Conservation (phyloP, 2,888 invertebrate species). For the Pristionchus japonicus region DNA sequence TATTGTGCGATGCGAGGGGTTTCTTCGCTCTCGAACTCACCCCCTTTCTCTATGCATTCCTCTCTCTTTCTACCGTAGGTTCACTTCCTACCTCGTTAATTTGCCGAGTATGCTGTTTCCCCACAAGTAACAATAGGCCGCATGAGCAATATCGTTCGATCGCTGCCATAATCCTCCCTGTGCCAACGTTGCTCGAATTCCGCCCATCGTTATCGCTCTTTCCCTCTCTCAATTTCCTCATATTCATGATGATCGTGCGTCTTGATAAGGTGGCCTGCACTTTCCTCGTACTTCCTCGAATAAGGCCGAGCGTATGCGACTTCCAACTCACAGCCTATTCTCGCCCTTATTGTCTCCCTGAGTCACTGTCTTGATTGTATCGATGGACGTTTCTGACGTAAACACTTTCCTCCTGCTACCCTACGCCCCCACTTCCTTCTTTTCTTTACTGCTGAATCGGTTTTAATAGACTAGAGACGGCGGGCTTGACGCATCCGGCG, state of each 20-base stretch:
- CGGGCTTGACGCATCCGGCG: background rate
- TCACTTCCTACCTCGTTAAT: background rate
- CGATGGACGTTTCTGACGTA: background rate
- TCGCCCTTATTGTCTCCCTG: background rate
- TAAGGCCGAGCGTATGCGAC: background rate
- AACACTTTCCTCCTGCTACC: background rate
- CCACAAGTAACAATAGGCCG: background rate
- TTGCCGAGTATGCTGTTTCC: background rate
- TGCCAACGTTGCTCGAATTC: background rate
- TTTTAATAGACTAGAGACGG: background rate
- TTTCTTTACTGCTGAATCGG: background rate
- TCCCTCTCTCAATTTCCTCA: background rate
- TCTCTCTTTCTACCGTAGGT: background rate
- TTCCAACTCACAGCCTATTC: slow-evolving; percentile 17
- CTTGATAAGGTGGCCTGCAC: slow-evolving; percentile 28
- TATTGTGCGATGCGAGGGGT: background rate
- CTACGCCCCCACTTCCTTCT: background rate
- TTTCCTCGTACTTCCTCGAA: background rate
- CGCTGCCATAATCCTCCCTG: background rate
- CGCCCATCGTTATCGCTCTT: background rate
- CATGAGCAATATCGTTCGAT: background rate
- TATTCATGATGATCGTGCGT: background rate
- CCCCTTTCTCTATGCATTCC: background rate
- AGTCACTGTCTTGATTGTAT: background rate
- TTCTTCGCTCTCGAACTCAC: background rate